phyloP scores from a whole-genome alignment of 2,797 vertebrate genomes.

The Florisuga fusca region DNA sequence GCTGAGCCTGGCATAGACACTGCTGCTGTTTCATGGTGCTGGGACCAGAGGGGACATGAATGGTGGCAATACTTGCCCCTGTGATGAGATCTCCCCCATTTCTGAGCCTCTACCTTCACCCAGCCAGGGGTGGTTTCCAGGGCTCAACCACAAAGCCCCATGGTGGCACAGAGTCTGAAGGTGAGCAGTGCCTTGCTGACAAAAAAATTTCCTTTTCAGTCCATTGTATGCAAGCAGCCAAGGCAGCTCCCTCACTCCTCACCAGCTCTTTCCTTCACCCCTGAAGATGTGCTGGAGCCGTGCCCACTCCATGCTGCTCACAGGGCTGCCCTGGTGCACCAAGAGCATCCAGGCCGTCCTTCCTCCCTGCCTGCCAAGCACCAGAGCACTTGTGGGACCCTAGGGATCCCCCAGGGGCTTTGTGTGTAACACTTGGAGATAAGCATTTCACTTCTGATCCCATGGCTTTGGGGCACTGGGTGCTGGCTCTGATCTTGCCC shows the following conservation, averaged over 20 bases:
- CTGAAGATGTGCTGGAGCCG: background rate
- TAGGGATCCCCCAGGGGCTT: accelerated
- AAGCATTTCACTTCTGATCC: background rate
- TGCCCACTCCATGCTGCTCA: accelerated
- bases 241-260: background rate
- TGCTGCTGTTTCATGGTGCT: accelerated
- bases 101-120: background rate
- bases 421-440: background rate
- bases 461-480: accelerated
- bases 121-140: background rate
- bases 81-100: background rate
- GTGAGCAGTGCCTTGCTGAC: background rate
- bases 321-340: background rate
- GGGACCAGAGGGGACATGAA: background rate
- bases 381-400: background rate
- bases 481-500: accelerated
- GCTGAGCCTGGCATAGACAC: background rate
- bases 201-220: slow-evolving; percentile 9
- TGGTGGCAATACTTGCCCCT: accelerated
- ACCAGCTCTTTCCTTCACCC: accelerated
- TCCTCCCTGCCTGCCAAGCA: background rate
- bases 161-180: background rate
- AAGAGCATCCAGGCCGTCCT: background rate
- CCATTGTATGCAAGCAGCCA: background rate
- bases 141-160: background rate